Evolutionary conservation across 2,113 vertebrate species (phyloP), one percentile per base, ranked within the genome.

Genomic region (Coracopsis vasa): DNA sequence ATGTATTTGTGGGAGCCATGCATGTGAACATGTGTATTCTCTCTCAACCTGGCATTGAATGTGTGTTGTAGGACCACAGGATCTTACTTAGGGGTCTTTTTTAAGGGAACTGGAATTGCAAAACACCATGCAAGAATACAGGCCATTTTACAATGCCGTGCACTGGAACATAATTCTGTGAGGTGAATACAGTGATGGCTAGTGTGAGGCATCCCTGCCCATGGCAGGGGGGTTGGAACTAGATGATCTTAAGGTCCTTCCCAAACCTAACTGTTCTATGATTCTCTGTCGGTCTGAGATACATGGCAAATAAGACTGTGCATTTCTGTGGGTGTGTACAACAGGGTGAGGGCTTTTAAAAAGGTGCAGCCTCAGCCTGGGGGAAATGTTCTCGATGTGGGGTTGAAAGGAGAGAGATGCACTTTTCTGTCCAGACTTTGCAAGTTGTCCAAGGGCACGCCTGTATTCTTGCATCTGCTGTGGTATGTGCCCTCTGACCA

Each of bases 21-120:
- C 3, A 0, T 54, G 51, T 51, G 61, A 56, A 48, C 6, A 18
- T 0, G 0, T 53, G 28, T 47, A 37, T 74, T 92, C 20, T 86
- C 45, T 91, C 39, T 80, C 75, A 79, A 15, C 16, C 61, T 79
- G 31, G 23, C 75, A 35, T 11, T 75, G 72, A 70, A 44, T 28
- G 24, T 66, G 28, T 74, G 33, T 58, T 37, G 65, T 62, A 47
- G 48, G 27, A 72, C 44, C 65, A 58, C 35, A 80, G 42, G 44
- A 50, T 74, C 15, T 53, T 65, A 66, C 11, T 35, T 25, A 67
- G 31, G 7, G 4, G 13, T 53, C 19, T 20, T 61, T 90, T 81
- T 65, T 58, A 92, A 61, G 51, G 37, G 20, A 88, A 33, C 16
- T 48, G 77, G 77, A 65, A 47, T 21, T 75, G 66, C 48, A 41